Evolutionary conservation across 2,888 invertebrate genomes (phyloP).

Genomic region (Mesorhabditis belari): DNA sequence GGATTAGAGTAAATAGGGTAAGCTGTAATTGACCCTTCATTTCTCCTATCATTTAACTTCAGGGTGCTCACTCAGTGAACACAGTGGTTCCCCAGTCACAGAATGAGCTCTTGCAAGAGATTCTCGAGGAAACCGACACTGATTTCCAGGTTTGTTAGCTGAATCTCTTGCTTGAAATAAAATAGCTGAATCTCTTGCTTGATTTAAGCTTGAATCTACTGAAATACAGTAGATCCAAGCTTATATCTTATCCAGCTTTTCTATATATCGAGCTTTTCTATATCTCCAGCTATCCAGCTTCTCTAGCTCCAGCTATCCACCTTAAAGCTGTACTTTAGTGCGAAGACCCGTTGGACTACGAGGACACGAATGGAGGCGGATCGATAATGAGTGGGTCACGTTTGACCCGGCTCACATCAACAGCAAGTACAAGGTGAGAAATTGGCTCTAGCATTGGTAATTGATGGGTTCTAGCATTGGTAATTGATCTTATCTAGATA

Average conservation of each 20-base stretch:
- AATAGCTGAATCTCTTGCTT: too few relatives aligned
- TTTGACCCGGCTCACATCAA: background rate
- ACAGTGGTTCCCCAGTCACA: background rate
- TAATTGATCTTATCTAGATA: background rate
- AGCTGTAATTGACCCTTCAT: background rate
- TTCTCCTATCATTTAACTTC: background rate
- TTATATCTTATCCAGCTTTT: too few relatives aligned
- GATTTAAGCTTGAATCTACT: too few relatives aligned
- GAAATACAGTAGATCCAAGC: too few relatives aligned
- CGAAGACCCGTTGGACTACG: background rate
- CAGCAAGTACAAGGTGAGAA: too few relatives aligned
- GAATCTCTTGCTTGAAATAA: background rate
- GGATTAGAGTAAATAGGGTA: background rate
- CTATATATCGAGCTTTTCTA: too few relatives aligned
- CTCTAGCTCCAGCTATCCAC: too few relatives aligned
- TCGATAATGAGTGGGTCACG: background rate
- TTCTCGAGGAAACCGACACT: constrained; percentile 14
- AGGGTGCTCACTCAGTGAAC: background rate
- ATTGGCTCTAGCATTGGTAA: too few relatives aligned
- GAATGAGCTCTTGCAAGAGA: constrained; percentile 10
- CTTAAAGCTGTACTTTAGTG: too few relatives aligned
- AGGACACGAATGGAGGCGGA: background rate
- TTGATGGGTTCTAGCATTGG: background rate
- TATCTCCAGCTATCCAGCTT: too few relatives aligned
- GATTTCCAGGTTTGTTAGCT: background rate